Evolutionary conservation across 2,888 invertebrate species (phyloP), one percentile per base, ranked within the genome.

Genomic region (Ophonus ardosiacus): DNA sequence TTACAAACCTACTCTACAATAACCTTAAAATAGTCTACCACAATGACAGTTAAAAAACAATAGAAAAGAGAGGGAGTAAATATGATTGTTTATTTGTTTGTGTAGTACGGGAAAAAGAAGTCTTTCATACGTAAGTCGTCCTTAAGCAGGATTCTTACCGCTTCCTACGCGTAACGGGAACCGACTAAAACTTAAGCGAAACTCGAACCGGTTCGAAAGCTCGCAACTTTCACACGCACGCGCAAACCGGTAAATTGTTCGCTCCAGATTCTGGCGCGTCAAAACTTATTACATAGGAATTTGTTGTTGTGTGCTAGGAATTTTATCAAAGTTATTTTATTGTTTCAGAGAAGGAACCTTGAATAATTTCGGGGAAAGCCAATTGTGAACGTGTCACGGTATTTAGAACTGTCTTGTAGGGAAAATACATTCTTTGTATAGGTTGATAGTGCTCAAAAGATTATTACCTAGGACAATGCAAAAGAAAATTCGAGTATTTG

Each of bases 201-300:
- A 78, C 78, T 24, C 24, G 21, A 78, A 56, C 57, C 31, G 78
- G 57, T 56, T 56, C 56, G 13, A 76, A 65, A 40, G 78, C 56
- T 78, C 57, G 56, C 56, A 78, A 78, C 56, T 78, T 78, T 57
- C 21, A 57, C 78, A 57, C 78, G 78, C 78, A 78, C 57, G 78
- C 78, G 78, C 57, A 78, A 15, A 78, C 43, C 71, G 18, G 21
- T 17, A 74, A 74, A 74, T 21, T 74, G 71, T 74, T 74, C 21
- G 71, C 15, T 38, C 40, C 31, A 38, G 68, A 63, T 63, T 63
- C 24, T 2, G 24, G 63, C 13, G 18, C 63, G 63, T 63, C 63
- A 63, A 18, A 63, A 63, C 18, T 63, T 63, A 10, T 18, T 21
- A 63, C 24, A 24, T 21, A 63, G 10, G 63, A 63, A 63, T 61